phyloP scores from a whole-genome alignment of 2,113 vertebrate genomes.

The Phaethon lepturus region DNA sequence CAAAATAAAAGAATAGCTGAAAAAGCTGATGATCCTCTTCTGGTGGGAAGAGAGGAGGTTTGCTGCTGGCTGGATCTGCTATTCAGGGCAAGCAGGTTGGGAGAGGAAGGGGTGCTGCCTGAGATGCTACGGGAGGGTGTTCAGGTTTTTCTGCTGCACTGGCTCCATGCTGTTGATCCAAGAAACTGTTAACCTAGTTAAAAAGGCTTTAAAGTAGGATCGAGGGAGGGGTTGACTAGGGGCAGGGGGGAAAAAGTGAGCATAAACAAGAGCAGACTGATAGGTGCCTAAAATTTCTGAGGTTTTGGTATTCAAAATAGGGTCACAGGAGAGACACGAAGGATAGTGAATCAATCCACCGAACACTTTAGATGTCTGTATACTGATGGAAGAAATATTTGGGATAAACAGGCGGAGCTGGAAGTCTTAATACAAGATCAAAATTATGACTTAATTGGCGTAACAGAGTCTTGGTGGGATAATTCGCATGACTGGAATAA shows the following conservation, averaged over 20 bases:
- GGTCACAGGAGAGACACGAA: neutral
- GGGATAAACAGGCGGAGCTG: constrained; percentile 36
- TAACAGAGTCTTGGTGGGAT: constrained; percentile 45
- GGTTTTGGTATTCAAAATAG: constrained; percentile 6
- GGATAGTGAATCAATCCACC: neutral
- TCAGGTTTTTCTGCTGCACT: neutral
- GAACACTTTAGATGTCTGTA: constrained; percentile 18
- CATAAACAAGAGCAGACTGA: neutral
- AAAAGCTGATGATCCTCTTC: neutral
- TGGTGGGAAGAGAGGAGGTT: neutral
- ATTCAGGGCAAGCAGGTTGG: neutral
- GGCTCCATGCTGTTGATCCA: neutral
- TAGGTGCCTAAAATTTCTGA: neutral
- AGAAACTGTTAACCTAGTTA: constrained; percentile 50
- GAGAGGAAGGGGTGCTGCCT: neutral
- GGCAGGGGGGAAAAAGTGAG: neutral
- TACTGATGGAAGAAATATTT: constrained; percentile 22
- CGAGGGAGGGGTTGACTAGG: neutral
- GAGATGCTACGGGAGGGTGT: neutral
- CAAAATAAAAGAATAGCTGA: neutral
- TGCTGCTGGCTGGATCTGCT: neutral
- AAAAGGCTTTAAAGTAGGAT: constrained; percentile 22
- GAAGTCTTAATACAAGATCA: constrained; percentile 36
- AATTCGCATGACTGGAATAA: constrained; percentile 9
- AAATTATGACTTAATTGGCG: constrained; percentile 50